These are phyloP conservation scores for Mirounga angustirostris DNA, from an alignment of 2,113 vertebrate species.

Conservation along the genomic window DNA sequence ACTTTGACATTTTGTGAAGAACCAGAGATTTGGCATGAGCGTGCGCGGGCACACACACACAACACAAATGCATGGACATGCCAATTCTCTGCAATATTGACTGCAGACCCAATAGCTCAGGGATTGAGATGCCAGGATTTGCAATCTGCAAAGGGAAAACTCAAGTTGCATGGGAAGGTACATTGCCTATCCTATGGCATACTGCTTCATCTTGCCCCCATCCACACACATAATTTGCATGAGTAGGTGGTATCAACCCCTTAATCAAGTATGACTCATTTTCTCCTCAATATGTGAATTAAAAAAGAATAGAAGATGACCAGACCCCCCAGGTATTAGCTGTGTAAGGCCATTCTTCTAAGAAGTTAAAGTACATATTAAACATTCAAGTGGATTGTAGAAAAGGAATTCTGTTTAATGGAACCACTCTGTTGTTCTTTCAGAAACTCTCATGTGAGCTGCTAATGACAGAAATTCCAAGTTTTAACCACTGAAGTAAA, in stretches of 20 bases:
- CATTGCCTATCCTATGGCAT: neutral
- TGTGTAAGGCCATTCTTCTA: conserved; percentile 29
- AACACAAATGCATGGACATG: neutral
- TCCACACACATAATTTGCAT: conserved; percentile 59
- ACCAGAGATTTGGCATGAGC: neutral
- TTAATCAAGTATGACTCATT: conserved; percentile 75
- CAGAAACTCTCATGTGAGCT: neutral
- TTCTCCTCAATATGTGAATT: conserved; percentile 70
- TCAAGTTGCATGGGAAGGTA: neutral
- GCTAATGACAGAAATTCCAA: conserved; percentile 10
- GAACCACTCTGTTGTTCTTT: neutral
- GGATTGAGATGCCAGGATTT: neutral
- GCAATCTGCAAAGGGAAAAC: neutral
- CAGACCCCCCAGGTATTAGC: neutral
- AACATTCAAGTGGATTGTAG: neutral
- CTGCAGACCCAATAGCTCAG: neutral
- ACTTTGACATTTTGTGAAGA: conserved; percentile 18
- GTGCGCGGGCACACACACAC: neutral
- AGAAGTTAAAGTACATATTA: conserved; percentile 29
- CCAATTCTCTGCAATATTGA: neutral
- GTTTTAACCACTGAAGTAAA: conserved; percentile 40
- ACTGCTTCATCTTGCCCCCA: neutral
- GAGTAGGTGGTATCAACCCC: conserved; percentile 60
- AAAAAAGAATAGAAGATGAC: conserved; percentile 57
- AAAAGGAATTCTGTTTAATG: neutral